Percentiles rank a stretch among this genome's conserved stretches.
phyloP scores from a whole-genome alignment of 2,113 vertebrate species.

The Eurystomus gularis region DNA sequence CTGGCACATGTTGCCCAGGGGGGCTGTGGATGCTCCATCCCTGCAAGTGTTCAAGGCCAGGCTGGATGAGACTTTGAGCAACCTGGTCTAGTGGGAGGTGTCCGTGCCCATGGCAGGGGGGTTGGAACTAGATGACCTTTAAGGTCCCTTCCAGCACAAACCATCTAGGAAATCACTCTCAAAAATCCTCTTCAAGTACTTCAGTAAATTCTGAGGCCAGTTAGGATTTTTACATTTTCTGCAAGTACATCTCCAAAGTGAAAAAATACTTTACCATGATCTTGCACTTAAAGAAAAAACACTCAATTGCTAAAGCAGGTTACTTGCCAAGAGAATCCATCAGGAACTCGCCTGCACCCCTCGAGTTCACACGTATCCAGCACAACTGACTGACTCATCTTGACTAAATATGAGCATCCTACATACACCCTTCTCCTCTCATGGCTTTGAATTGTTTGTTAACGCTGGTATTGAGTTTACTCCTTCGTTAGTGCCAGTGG shows the following conservation, averaged over 20 bases:
- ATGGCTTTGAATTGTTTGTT: not conserved
- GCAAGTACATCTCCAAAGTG: not conserved
- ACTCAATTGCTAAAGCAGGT: too few species aligned
- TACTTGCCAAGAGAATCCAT: not conserved
- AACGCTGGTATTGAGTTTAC: not conserved
- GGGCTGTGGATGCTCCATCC: not conserved
- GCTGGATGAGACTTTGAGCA: not conserved
- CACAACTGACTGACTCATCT: accelerated
- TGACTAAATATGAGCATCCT: not conserved
- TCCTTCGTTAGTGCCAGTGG: not conserved
- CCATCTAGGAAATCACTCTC: not conserved
- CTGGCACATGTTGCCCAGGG: not conserved
- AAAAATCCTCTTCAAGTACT: not conserved
- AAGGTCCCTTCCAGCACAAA: not conserved
- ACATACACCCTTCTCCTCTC: not conserved
- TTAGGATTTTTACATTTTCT: not conserved
- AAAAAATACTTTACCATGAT: not conserved
- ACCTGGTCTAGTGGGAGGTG: not conserved
- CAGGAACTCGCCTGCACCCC: not conserved
- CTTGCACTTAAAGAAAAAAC: not conserved
- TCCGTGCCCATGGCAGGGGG: not conserved
- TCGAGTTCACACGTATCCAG: accelerated
- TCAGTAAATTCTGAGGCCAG: not conserved
- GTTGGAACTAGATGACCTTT: not conserved
- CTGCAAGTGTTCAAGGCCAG: not conserved